Evolutionary conservation across 2,797 vertebrate species (phyloP), one percentile per base, ranked within the genome.

Genomic region (Sebastes alutus): DNA sequence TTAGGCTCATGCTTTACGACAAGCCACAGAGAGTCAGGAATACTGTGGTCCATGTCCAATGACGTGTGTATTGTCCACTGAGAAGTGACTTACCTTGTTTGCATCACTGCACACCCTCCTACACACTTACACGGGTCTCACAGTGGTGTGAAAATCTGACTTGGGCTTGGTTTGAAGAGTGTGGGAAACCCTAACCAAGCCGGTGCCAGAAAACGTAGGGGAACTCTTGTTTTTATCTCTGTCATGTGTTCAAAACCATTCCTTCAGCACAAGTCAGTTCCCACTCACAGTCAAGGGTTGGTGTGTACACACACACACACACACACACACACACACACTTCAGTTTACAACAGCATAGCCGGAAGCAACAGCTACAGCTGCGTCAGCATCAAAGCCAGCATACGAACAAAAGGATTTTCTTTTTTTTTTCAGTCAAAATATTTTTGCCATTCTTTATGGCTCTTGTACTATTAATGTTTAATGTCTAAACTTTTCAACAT

Each of bases 271-370:
- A 52, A 59, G 67, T 32, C 33, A 67, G 61, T 73, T 73, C 46
- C 78, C 38, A 55, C 58, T 80, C 78, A 54, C 58, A 78, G 61
- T 29, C 64, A 66, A 67, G 59, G 56, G 56, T 81, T 38, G 52
- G 42, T 73, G 70, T 27, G 23, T 27, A 52, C 13, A 2, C 25
- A 42, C 38, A 38, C 35, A 38, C 35, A 38, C 35, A 33, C 33
- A 33, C 33, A 2, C 30, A 42, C 38, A 42, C 38, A 42, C 38
- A 2, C 30, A 42, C 38, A 42, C 38, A 42, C 38, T 65, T 75
- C 14, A 61, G 63, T 80, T 87, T 74, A 71, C 75, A 79, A 71
- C 49, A 89, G 33, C 64, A 78, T 30, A 27, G 74, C 85, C 80
- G 8, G 72, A 72, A 83, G 71, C 72, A 82, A 29, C 42, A 25